Evolutionary conservation across 2,888 invertebrate genomes (phyloP).

Genomic region (Diabrotica balteata): DNA sequence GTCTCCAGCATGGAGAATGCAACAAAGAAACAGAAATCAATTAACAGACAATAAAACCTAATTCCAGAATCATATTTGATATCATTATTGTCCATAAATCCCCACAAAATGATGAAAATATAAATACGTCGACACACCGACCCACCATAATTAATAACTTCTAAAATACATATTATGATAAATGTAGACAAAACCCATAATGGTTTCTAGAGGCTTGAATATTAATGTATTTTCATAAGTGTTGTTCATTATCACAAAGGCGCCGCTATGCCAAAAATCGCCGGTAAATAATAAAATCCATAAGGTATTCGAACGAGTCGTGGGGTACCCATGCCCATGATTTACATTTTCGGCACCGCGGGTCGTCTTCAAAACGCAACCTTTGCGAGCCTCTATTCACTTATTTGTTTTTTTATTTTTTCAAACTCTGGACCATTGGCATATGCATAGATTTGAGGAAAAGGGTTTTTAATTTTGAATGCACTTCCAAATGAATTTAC

Average conservation of each 20-base stretch:
- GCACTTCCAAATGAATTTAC: neutral
- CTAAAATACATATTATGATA: constrained; percentile 48
- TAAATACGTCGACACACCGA: constrained; percentile 43
- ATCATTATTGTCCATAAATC: constrained; percentile 35
- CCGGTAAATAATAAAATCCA: constrained; percentile 48
- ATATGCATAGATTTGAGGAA: constrained; percentile 4
- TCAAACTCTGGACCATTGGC: constrained; percentile 8
- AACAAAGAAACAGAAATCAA: constrained; percentile 26
- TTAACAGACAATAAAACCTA: constrained; percentile 27
- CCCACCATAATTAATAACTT: constrained; percentile 44
- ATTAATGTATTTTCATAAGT: constrained; percentile 49
- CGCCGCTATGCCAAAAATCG: constrained; percentile 49
- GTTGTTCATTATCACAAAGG: constrained; percentile 49
- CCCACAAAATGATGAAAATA: constrained; percentile 34
- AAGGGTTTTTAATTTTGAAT: neutral
- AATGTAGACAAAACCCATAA: constrained; percentile 47
- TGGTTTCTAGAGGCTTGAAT: constrained; percentile 49
- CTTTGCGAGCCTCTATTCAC: constrained; percentile 41
- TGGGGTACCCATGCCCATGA: constrained; percentile 45
- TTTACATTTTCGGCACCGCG: constrained; percentile 53
- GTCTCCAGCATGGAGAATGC: neutral
- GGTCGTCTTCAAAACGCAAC: constrained; percentile 53
- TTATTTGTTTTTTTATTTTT: constrained; percentile 39
- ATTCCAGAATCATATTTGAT: constrained; percentile 27
- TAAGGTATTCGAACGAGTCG: constrained; percentile 47